These are phyloP conservation scores for Metacarcinus magister DNA, from an alignment of 2,888 invertebrate species.

Conservation along the genomic window DNA sequence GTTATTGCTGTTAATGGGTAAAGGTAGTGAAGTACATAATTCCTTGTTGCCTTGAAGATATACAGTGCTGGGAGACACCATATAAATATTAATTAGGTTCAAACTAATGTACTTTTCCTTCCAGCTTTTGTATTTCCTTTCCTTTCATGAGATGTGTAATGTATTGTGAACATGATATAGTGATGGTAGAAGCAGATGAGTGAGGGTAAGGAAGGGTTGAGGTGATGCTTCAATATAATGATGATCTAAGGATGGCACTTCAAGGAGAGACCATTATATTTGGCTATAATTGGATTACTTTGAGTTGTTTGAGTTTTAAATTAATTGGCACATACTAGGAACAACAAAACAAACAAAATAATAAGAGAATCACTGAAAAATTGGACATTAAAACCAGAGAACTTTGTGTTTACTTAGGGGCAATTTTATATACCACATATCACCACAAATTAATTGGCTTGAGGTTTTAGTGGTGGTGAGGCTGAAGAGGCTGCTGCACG, in stretches of 20 bases:
- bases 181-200: not conserved
- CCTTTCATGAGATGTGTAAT: not conserved
- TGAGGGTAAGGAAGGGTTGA: not conserved
- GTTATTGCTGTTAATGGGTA: too few relatives aligned
- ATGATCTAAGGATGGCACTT: not conserved
- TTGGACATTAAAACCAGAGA: not conserved
- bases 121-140: not conserved
- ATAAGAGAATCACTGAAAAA: not conserved
- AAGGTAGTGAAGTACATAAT: too few relatives aligned
- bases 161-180: not conserved
- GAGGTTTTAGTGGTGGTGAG: constrained; percentile 73
- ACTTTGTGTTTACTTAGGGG: not conserved
- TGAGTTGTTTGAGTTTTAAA: not conserved
- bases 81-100: not conserved
- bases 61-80: too few relatives aligned
- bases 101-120: not conserved
- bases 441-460: constrained; percentile 57
- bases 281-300: not conserved
- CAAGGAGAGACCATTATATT: not conserved
- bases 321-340: not conserved
- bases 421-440: not conserved
- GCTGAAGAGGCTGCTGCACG: constrained; percentile 68
- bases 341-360: not conserved
- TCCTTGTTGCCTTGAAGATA: not conserved
- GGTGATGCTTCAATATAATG: not conserved